phyloP scores from a whole-genome alignment of 2,797 vertebrate genomes.

The Euthynnus affinis region DNA sequence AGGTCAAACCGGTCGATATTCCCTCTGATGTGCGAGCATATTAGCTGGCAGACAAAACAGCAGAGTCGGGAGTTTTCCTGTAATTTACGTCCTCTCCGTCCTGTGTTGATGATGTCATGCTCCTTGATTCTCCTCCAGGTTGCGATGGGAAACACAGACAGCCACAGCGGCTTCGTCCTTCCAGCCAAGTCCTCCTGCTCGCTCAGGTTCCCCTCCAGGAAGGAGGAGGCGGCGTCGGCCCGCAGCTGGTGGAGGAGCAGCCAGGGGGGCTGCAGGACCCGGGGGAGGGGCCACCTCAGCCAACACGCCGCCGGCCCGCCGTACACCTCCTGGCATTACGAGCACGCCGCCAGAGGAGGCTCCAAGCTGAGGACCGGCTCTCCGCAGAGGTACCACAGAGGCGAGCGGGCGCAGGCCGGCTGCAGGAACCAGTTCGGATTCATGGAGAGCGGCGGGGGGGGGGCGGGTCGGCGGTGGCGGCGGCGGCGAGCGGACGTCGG shows the following conservation, averaged over 20 bases:
- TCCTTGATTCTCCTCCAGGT: slow-evolving; percentile 63
- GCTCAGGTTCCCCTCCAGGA: slow-evolving; percentile 87
- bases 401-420: slow-evolving; percentile 52
- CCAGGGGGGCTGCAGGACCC: slow-evolving; percentile 79
- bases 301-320: slow-evolving; percentile 86
- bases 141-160: slow-evolving; percentile 96
- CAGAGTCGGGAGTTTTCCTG: not conserved
- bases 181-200: slow-evolving; percentile 86
- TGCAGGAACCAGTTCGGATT: slow-evolving; percentile 76
- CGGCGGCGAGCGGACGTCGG: slow-evolving; percentile 69
- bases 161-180: slow-evolving; percentile 85
- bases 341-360: slow-evolving; percentile 67
- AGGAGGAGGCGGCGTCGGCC: slow-evolving; percentile 86
- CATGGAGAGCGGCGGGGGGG: slow-evolving; percentile 62
- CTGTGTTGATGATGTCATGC: slow-evolving; percentile 46
- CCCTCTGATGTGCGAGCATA: not conserved
- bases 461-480: too few species aligned
- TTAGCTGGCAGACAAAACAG: not conserved
- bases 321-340: slow-evolving; percentile 84
- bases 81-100: not conserved
- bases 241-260: slow-evolving; percentile 88
- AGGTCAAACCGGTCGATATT: not conserved
- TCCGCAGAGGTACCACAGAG: slow-evolving; percentile 67
- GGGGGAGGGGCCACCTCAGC: slow-evolving; percentile 85
- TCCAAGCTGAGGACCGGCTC: slow-evolving; percentile 32